phyloP scores from a whole-genome alignment of 2,888 invertebrate genomes.

The Agrotis clavis region DNA sequence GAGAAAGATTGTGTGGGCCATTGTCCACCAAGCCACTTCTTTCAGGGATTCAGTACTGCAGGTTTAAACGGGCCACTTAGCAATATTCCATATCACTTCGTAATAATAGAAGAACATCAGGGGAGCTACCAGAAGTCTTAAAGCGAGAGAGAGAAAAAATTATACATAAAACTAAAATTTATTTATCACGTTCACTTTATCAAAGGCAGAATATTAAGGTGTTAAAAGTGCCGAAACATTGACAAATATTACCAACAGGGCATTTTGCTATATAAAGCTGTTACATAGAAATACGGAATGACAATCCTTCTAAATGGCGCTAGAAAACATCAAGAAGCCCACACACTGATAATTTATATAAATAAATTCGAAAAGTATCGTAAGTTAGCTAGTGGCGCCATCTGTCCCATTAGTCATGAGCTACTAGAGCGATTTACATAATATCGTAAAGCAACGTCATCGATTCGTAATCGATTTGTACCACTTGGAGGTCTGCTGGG shows the following conservation, averaged over 20 bases:
- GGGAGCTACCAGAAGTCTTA: too few species aligned
- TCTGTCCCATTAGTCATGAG: conserved; percentile 53
- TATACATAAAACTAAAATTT: neutral
- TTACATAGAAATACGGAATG: conserved; percentile 7
- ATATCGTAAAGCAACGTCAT: conserved; percentile 53
- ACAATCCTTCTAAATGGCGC: conserved; percentile 12
- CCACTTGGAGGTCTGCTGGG: conserved; percentile 20
- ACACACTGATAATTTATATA: conserved; percentile 47
- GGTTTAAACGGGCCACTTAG: too few species aligned
- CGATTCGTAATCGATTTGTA: conserved; percentile 47
- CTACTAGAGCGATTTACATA: conserved; percentile 59
- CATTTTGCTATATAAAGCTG: neutral
- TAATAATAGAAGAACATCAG: too few species aligned
- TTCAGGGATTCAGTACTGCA: too few species aligned
- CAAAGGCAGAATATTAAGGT: neutral
- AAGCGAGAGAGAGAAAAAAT: too few species aligned
- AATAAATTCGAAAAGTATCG: conserved; percentile 49
- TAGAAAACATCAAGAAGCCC: conserved; percentile 48
- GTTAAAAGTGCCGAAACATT: neutral
- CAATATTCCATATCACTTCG: too few species aligned
- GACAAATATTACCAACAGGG: neutral
- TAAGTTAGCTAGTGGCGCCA: conserved; percentile 51
- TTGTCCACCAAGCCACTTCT: too few species aligned
- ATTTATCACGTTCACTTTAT: neutral
- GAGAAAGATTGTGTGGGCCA: neutral